Evolutionary conservation across 1,140 invertebrate genomes (phyloP).

Genomic region (Drosophila eugracilis): DNA sequence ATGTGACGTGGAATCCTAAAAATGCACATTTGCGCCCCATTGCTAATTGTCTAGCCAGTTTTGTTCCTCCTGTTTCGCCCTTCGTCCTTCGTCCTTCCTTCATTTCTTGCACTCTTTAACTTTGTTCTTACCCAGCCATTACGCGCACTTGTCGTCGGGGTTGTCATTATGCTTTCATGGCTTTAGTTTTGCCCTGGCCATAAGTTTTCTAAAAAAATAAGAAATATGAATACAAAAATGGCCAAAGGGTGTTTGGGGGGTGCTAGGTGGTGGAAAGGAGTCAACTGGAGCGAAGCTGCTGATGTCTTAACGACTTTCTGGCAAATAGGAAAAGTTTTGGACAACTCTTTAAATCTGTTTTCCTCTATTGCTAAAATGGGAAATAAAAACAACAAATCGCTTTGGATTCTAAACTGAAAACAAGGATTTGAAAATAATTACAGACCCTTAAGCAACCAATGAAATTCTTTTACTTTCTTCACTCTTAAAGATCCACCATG

Average conservation of each 20-base stretch:
- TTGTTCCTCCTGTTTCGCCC: slow-evolving; percentile 12
- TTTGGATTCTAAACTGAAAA: neutral
- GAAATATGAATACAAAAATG: slow-evolving; percentile 72
- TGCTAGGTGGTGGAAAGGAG: neutral
- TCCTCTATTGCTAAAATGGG: slow-evolving; percentile 28
- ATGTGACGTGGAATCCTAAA: neutral
- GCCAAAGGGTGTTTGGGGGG: neutral
- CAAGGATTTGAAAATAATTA: too few relatives aligned
- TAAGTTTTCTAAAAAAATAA: slow-evolving; percentile 56
- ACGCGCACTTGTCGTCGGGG: slow-evolving; percentile 60
- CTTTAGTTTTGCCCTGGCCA: slow-evolving; percentile 61
- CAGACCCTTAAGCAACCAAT: too few relatives aligned
- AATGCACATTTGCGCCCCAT: slow-evolving; percentile 22
- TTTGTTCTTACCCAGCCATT: slow-evolving; percentile 48
- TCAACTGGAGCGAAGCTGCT: slow-evolving; percentile 2
- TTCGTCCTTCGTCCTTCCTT: neutral
- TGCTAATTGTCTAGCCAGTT: slow-evolving; percentile 63
- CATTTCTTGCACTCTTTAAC: slow-evolving; percentile 8
- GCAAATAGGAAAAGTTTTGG: slow-evolving; percentile 63
- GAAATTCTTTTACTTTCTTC: too few relatives aligned
- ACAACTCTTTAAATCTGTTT: slow-evolving; percentile 33
- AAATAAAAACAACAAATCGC: neutral
- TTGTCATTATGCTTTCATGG: slow-evolving; percentile 76
- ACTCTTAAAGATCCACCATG: too few relatives aligned
- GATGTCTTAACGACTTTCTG: slow-evolving; percentile 60